These are phyloP conservation scores for Alosa sapidissima DNA, from an alignment of 2,797 vertebrate species.

Conservation along the genomic window DNA sequence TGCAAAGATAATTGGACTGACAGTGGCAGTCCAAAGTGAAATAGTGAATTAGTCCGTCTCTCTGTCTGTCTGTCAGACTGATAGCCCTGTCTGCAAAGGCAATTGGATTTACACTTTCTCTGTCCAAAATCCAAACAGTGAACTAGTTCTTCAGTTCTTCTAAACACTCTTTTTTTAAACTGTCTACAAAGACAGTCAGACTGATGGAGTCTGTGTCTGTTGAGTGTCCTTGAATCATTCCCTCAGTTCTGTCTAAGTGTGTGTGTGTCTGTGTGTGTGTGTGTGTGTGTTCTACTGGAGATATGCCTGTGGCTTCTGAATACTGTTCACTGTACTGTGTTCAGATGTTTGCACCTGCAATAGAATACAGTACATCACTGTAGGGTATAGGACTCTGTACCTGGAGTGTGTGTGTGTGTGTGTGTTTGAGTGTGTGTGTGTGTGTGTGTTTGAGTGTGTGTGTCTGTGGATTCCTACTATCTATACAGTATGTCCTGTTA, in stretches of 20 bases:
- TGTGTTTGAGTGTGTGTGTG: conserved; percentile 50
- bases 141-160: neutral
- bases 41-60: conserved; percentile 41
- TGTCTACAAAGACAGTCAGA: neutral
- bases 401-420: conserved; percentile 51
- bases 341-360: neutral
- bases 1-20: neutral
- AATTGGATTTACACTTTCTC: neutral
- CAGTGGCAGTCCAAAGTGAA: neutral
- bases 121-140: neutral
- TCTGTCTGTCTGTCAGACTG: conserved; percentile 43
- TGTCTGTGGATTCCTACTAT: neutral
- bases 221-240: neutral
- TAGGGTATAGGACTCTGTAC: neutral
- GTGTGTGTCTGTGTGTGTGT: conserved; percentile 40
- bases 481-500: neutral
- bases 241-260: neutral
- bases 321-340: neutral
- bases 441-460: neutral
- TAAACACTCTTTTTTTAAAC: neutral
- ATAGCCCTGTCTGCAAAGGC: conserved; percentile 15
- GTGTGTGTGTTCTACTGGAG: conserved; percentile 51
- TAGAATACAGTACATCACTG: neutral
- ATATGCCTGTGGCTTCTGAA: neutral
- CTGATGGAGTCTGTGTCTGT: neutral